These are phyloP conservation scores for Lepidocyrtinus sp. DNA, from an alignment of 2,888 invertebrate genomes.

Conservation along the genomic window DNA sequence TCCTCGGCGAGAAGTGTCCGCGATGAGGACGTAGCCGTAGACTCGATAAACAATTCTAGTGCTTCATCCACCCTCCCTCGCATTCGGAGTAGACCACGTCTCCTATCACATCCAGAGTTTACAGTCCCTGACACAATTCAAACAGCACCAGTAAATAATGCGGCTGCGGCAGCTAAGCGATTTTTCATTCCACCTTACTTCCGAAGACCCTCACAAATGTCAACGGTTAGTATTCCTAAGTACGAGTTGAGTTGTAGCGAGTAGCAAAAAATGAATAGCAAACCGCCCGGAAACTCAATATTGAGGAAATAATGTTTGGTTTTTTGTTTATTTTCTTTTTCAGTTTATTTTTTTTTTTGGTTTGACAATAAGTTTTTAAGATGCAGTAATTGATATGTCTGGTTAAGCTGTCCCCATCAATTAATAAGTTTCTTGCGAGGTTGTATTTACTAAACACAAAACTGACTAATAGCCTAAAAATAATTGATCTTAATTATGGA, in stretches of 20 bases:
- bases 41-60: neutral
- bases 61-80: conserved; percentile 33
- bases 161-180: conserved; percentile 43
- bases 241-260: neutral
- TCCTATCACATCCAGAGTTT: conserved; percentile 61
- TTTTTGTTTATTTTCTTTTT: neutral
- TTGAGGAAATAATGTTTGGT: neutral
- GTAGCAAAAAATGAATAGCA: neutral
- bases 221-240: conserved; percentile 63
- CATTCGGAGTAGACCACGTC: conserved; percentile 53
- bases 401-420: too few relatives aligned
- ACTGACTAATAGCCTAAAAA: too few relatives aligned
- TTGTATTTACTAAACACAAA: too few relatives aligned
- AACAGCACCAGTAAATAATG: conserved; percentile 51
- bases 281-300: too few relatives aligned
- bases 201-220: conserved; percentile 64
- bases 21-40: neutral
- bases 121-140: conserved; percentile 61
- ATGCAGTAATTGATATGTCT: too few relatives aligned
- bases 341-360: neutral
- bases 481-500: too few relatives aligned
- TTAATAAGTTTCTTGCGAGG: too few relatives aligned
- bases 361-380: too few relatives aligned
- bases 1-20: neutral
- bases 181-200: conserved; percentile 66